A percentile compares a stretch with the other conserved stretches of the same genome.
phyloP scores from a whole-genome alignment of 92 coral and sea anemone genomes.

The Umimayanthus chanpuru region DNA sequence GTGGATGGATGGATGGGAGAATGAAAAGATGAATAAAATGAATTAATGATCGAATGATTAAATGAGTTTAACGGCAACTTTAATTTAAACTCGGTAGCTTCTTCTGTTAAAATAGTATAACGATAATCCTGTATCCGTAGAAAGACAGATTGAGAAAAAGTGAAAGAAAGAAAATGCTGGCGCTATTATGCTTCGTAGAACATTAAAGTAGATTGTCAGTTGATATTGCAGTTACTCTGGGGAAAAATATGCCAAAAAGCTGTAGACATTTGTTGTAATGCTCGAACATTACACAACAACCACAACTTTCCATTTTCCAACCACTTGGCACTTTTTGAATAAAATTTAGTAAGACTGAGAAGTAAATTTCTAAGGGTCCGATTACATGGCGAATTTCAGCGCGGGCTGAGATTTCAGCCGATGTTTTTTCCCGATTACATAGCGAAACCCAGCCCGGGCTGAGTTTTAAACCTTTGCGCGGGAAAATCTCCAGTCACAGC shows the following conservation, averaged over 20 bases:
- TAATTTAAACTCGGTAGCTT: no score
- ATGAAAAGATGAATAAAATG: no score
- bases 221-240: not conserved
- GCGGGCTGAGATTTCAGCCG: no score
- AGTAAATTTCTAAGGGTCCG: not conserved
- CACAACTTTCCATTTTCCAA: not conserved
- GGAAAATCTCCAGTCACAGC: no score
- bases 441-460: no score
- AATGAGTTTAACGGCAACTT: no score
- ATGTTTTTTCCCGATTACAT: no score
- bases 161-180: not conserved
- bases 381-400: no score
- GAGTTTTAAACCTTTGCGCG: no score
- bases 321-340: not conserved
- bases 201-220: not conserved
- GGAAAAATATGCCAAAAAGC: not conserved
- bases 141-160: not conserved
- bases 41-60: not conserved
- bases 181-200: no score
- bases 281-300: conserved; percentile 1
- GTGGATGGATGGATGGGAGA: not conserved
- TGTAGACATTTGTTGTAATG: conserved; percentile 7
- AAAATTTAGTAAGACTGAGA: not conserved
- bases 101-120: no score
- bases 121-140: no score